phyloP scores from a whole-genome alignment of 2,113 vertebrate species.

The Hyperopisus bebe region DNA sequence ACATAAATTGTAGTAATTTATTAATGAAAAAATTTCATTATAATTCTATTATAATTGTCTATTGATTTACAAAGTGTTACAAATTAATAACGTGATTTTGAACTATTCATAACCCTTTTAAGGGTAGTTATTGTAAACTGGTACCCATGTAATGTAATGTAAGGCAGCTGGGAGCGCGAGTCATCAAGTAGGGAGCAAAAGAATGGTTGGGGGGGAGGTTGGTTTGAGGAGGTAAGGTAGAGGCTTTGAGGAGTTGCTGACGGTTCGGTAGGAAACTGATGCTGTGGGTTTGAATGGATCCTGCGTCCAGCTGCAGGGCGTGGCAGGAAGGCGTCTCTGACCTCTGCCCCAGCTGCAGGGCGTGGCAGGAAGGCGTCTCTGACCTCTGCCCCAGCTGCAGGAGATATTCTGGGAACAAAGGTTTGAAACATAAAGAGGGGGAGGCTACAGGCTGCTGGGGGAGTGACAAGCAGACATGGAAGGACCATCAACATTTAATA shows the following conservation, averaged over 20 bases:
- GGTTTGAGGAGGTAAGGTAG: neutral
- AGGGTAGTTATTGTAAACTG: neutral
- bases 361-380: neutral
- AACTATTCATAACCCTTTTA: neutral
- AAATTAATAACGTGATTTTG: neutral
- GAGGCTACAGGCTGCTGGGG: neutral
- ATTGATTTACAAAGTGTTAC: neutral
- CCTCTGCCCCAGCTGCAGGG: neutral
- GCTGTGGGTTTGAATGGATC: neutral
- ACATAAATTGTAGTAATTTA: neutral
- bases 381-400: neutral
- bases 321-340: too few species aligned
- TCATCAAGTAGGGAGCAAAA: neutral
- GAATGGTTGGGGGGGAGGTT: neutral
- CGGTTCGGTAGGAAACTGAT: neutral
- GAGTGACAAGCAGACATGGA: neutral
- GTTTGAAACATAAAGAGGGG: neutral
- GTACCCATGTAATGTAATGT: too few species aligned
- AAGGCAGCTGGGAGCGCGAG: neutral
- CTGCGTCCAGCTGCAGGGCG: neutral
- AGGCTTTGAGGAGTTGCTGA: neutral
- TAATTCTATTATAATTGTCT: neutral
- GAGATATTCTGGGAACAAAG: neutral
- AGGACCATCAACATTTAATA: neutral
- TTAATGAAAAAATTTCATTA: neutral